Conservation (phyloP, 2,888 invertebrate species). For the Brenthis ino region DNA sequence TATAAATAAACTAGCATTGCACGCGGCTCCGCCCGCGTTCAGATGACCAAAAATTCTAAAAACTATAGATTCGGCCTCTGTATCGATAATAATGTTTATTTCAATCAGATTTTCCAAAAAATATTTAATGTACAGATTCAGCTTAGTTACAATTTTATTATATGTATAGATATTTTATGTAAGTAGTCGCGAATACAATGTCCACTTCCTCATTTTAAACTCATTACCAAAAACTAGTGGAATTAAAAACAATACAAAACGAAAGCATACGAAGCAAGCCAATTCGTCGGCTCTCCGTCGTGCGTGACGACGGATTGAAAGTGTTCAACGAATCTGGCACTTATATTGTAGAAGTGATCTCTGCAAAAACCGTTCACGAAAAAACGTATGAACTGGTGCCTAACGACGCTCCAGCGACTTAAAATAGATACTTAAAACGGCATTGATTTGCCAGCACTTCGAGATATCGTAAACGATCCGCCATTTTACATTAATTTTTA, state of each 20-base stretch:
- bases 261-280: conserved; percentile 41
- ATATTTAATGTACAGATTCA: too few relatives aligned
- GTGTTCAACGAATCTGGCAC: conserved; percentile 47
- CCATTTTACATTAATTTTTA: conserved; percentile 57
- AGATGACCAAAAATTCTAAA: too few relatives aligned
- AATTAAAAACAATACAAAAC: conserved; percentile 44
- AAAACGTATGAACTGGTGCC: conserved; percentile 48
- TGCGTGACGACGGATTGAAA: conserved; percentile 57
- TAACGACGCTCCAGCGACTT: conserved; percentile 60
- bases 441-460: conserved; percentile 53
- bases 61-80: too few relatives aligned
- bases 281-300: conserved; percentile 48
- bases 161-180: neutral
- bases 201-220: conserved; percentile 30
- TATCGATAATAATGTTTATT: too few relatives aligned
- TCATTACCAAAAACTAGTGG: conserved; percentile 32
- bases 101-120: too few relatives aligned
- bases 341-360: conserved; percentile 55
- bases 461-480: conserved; percentile 61
- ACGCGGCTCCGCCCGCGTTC: too few relatives aligned
- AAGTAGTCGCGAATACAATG: neutral
- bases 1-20: neutral
- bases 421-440: conserved; percentile 64
- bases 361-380: conserved; percentile 69
- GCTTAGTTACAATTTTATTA: too few relatives aligned